Percentiles rank a stretch among this genome's conserved stretches.
Conservation (phyloP, 2,113 vertebrate species). For the Corythornis madagascariensis region DNA sequence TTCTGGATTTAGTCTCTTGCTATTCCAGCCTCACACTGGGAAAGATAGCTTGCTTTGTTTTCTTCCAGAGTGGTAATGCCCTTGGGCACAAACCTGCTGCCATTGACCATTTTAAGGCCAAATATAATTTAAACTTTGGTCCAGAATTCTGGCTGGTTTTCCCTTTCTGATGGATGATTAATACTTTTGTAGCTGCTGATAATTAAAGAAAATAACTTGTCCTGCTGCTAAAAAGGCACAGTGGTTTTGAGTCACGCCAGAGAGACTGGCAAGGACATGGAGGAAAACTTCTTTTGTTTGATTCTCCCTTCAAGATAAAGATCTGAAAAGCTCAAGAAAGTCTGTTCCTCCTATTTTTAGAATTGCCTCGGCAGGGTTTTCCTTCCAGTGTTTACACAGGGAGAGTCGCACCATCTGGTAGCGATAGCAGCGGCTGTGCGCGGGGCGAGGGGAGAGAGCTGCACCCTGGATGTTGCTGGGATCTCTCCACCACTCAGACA, state of each 20-base stretch:
- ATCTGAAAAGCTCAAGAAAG: slow-evolving; percentile 61
- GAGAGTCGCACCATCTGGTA: slow-evolving; percentile 78
- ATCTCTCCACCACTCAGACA: not conserved
- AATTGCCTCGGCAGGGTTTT: slow-evolving; percentile 70
- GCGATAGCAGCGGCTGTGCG: slow-evolving; percentile 64
- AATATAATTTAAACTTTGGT: not conserved
- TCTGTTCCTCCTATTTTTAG: slow-evolving; percentile 76
- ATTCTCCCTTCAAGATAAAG: slow-evolving; percentile 59
- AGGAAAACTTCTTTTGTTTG: slow-evolving; percentile 55
- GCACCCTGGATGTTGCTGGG: slow-evolving; percentile 24
- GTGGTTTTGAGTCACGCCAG: not conserved
- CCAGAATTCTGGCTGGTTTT: not conserved
- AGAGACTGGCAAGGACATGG: not conserved
- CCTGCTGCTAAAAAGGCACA: not conserved
- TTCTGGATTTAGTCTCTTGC: not conserved
- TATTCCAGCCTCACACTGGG: not conserved
- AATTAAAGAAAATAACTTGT: not conserved
- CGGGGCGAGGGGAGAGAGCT: slow-evolving; percentile 33
- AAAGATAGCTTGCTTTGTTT: not conserved
- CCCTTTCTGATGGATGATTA: slow-evolving; percentile 18
- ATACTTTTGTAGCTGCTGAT: slow-evolving; percentile 5
- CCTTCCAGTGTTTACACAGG: slow-evolving; percentile 72
- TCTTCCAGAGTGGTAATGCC: not conserved
- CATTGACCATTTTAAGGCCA: not conserved
- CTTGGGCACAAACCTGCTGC: slow-evolving; percentile 21